Base-by-base conservation (phyloP, 2,888 invertebrate species). In the Drosophila pegasa region DNA sequence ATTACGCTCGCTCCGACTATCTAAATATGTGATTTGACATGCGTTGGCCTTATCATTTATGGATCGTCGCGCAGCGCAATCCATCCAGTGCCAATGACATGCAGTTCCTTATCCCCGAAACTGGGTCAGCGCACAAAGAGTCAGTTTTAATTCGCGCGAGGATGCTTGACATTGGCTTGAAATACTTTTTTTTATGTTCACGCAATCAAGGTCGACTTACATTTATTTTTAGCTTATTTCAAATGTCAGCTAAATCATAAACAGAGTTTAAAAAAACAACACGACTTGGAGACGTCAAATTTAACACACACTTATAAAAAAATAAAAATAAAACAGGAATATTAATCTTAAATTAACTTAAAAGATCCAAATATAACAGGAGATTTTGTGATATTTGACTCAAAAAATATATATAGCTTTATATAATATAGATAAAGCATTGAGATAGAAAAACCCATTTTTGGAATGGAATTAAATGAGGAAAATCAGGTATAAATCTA, bases 81-180 rank as follows among this genome's bases (percentile, higher is more conserved):
- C 67, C 54, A 54, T 51, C 55, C 55, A 64, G 54, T 62, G 69
- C 37, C 62, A 69, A 57, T 65, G 55, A 71, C 60, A 54, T 63
- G 62, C 69, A 60, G 58, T 52, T 66, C 62, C 64, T 78, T 59
- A 63, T 29, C 29, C 43, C 10, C 9, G 63, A 29, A 68, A 81
- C 68, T 69, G 56, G 85, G 85, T 75, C 78, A 84, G 20, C 25
- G n/a, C 43, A 0, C 56, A 35, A 35, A 61, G 59, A 63, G 51
- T 60, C 61, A 51, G 38, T 48, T 55, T 57, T 22, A 61, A 57
- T 38, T 35, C 59, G 56, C 66, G 59, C 67, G 47, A 56, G 70
- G 65, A 64, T 43, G 33, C 25, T 45, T 50, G 16, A 18, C 16
- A 47, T 54, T 60, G 41, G 29, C 18, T 54, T 16, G 10, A 63